These are phyloP conservation scores for Actinemys pallida DNA, from an alignment of 2,113 vertebrate species.

Conservation along the genomic window DNA sequence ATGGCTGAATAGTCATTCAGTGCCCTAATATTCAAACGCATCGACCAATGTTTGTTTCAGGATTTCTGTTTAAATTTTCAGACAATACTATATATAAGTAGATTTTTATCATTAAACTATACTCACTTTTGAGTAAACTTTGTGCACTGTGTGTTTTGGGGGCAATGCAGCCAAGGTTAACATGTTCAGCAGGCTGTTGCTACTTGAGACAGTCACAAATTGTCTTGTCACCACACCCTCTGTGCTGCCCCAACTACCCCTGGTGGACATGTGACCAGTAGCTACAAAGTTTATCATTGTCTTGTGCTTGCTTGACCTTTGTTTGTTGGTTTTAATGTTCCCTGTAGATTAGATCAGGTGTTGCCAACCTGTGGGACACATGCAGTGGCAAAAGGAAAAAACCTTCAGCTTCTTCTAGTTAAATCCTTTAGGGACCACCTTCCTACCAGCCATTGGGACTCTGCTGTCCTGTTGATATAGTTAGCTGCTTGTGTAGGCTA, in stretches of 20 bases:
- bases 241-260: neutral
- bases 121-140: neutral
- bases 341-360: neutral
- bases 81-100: too few relatives aligned
- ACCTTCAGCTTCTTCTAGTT: neutral
- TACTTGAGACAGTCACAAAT: neutral
- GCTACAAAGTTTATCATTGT: neutral
- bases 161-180: neutral
- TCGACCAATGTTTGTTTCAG: neutral
- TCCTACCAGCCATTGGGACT: neutral
- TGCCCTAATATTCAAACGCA: neutral
- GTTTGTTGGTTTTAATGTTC: neutral
- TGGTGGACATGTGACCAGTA: neutral
- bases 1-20: neutral
- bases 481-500: neutral
- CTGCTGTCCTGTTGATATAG: neutral
- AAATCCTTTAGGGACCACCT: neutral
- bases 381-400: neutral
- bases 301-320: neutral
- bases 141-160: too few relatives aligned
- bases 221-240: neutral
- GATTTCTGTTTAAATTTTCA: neutral
- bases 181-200: neutral
- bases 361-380: neutral
- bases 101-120: neutral